Evolutionary conservation across 2,113 vertebrate species (phyloP), one percentile per base, ranked within the genome.

Genomic region (Ceyx margarethae): DNA sequence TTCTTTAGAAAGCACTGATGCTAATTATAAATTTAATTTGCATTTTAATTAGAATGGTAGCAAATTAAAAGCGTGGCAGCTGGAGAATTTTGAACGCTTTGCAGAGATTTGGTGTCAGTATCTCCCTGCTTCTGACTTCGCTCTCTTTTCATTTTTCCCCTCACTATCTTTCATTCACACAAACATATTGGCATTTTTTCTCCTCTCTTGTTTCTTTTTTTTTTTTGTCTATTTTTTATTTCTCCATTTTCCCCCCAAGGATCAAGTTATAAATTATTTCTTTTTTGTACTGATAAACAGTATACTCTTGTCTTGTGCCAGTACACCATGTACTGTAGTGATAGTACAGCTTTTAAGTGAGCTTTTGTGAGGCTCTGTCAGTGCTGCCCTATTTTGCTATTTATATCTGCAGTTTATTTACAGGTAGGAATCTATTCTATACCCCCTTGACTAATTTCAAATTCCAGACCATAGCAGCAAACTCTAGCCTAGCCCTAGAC

Each of bases 21-120:
- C 99, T 99, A 99, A 99, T 99, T 99, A 99, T 99, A 99, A 99
- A 99, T 99, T 99, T 99, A 99, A 99, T 99, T 99, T 99, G 99
- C 99, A 99, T 99, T 99, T 99, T 99, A 99, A 99, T 99, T 99
- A 99, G 99, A 99, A 99, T 98, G 98, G 98, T 98, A 98, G 98
- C 98, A 99, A 99, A 99, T 99, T 99, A 99, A 98, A 99, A 99
- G 98, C 98, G 96, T 99, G 98, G 99, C 99, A 99, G 99, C 99
- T 99, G 99, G 99, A 99, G 98, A 98, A 99, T 99, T 99, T 99
- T 98, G 98, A 99, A 99, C 98, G 98, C 97, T 98, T 98, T 98
- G 98, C 98, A 98, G 97, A 98, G 97, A 98, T 98, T 98, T 96
- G 97, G 97, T 98, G 98, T 98, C 97, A 97, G 97, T 98, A 97